Base-by-base conservation (phyloP, 2,113 vertebrate genomes). In the Ageneiosus marmoratus region DNA sequence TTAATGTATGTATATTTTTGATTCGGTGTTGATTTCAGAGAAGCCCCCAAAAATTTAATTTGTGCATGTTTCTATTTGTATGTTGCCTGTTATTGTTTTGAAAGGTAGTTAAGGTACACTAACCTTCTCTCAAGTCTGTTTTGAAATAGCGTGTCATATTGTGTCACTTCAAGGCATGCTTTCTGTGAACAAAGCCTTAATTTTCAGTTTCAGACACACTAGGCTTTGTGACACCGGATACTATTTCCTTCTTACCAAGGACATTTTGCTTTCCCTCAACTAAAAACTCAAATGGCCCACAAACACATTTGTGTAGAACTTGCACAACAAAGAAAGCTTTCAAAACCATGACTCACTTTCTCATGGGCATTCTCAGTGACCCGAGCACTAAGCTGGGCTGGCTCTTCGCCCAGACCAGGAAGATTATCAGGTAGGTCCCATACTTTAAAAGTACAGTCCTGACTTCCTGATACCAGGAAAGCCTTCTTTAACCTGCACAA, bases 381-480 rank as follows among this genome's bases (percentile, higher is more conserved):
- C 8, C 91, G 91, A 2, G 95, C 91, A 0, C 89, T 92, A 27
- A 99, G 92, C 34, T 79, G 82, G 27, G 91, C 78, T 0, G 92
- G 87, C 0, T 87, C 91, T 1, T 67, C 51, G 11, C 27, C 50
- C 29, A 85, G 86, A 11, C 88, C 81, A 0, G 87, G 48, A 32
- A 95, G 83, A 34, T 87, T 85, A 60, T 93, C 92, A 0, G 97
- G 95, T 24, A 99, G 92, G 22, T 93, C 93, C 98, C 98, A 99
- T 46, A 98, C 88, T 90, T 99, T 99, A 70, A 99, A 87, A 0
- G 98, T 99, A 34, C 94, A 98, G 91, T 99, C 98, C 90, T 99
- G 97, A 90, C 98, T 98, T 82, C 96, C 96, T 0, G 96, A 97
- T 24, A 96, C 96, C 62, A 99, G 3, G 34, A 99, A 99, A 34